A percentile compares a stretch with the other conserved stretches of the same genome.
Evolutionary conservation across 2,113 vertebrate species (phyloP).

Genomic region (Stomatorhinus ivindoensis): DNA sequence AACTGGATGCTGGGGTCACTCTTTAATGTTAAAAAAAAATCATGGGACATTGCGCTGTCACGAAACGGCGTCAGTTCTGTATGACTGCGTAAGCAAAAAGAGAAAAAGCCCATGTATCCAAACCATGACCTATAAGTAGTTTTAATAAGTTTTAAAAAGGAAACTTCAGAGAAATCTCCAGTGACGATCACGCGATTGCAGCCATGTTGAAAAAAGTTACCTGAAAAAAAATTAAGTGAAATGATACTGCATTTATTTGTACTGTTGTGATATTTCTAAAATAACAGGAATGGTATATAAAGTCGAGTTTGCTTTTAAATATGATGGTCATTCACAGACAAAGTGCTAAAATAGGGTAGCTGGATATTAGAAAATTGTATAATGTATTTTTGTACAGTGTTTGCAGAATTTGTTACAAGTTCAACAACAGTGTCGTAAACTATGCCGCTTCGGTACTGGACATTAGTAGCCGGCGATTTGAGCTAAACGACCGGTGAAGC

Average conservation of each 20-base stretch:
- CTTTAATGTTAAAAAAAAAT: conserved; percentile 52
- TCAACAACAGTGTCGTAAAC: neutral
- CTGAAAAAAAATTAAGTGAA: conserved; percentile 40
- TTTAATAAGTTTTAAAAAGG: conserved; percentile 45
- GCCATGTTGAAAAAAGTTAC: conserved; percentile 56
- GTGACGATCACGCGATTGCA: conserved; percentile 40
- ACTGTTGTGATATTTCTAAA: conserved; percentile 22
- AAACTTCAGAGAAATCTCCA: conserved; percentile 35
- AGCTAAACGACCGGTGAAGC: neutral
- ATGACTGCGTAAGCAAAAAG: conserved; percentile 54
- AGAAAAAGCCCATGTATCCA: conserved; percentile 47
- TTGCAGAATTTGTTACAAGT: neutral
- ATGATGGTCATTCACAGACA: neutral
- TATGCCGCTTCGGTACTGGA: neutral
- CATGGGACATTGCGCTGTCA: conserved; percentile 51
- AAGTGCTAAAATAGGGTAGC: neutral
- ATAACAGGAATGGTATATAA: conserved; percentile 26
- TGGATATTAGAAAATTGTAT: neutral
- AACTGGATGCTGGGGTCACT: conserved; percentile 80
- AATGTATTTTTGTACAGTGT: conserved; percentile 13
- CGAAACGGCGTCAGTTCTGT: conserved; percentile 53
- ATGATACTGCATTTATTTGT: conserved; percentile 39
- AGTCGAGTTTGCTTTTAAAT: conserved; percentile 4
- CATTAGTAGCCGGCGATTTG: neutral
- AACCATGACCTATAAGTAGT: conserved; percentile 53